Evolutionary conservation across 2,113 vertebrate species (phyloP), one percentile per base, ranked within the genome.

Genomic region (Epinephelus cyanopodus): DNA sequence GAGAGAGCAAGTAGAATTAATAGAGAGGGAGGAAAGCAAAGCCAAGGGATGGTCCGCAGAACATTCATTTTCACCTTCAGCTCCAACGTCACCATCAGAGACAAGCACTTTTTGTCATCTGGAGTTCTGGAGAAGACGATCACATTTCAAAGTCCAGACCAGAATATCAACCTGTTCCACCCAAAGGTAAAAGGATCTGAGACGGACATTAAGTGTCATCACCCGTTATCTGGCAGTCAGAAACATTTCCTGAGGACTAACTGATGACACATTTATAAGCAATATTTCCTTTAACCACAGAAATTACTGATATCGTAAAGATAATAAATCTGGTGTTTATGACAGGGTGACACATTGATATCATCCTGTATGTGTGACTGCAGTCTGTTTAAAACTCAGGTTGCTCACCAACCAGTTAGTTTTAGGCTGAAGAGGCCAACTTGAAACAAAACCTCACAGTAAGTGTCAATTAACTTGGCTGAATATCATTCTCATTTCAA

Each of bases 21-120:
- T 61, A 64, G 68, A 66, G 80, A 69, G 67, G 58, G 52, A 80
- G 75, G 79, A 66, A 74, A 86, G 85, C 86, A 66, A 89, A 85
- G 77, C 69, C 67, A 47, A 81, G 84, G 62, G 70, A 84, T 56
- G 81, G 81, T 89, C 77, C 15, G 48, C 87, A 87, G 63, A 78
- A 81, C 77, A 79, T 90, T 90, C 62, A 89, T 83, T 83, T 91
- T 93, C 89, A 88, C 61, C 79, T 83, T 89, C 73, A 27, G 74
- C 66, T 85, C 84, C 85, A 77, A n/a, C 60, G 61, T 85, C 82
- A 76, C 76, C 86, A 61, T 85, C 83, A 80, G 82, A 74, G 79
- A 88, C n/a, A 39, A 83, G 90, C 91, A 92, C 93, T 92, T 92
- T 92, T 86, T 90, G 77, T 89, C 87, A 88, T 63, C 68, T 74